phyloP scores from a whole-genome alignment of 2,113 vertebrate species.

The Ibidorhyncha struthersii region DNA sequence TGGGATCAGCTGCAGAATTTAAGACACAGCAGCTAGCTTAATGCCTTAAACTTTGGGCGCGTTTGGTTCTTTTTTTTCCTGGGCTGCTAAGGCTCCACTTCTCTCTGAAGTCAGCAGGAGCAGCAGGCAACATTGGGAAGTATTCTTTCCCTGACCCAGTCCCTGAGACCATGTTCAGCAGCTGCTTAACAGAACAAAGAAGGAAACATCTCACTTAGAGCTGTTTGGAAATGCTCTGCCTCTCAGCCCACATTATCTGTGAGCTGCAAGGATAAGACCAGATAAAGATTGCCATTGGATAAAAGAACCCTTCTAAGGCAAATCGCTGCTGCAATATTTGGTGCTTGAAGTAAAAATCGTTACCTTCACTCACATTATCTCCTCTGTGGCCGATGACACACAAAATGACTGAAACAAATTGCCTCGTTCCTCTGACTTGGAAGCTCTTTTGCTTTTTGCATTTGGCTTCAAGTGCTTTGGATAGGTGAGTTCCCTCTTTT shows the following conservation, averaged over 20 bases:
- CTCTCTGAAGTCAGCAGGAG: not conserved
- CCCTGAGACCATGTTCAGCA: not conserved
- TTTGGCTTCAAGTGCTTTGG: not conserved
- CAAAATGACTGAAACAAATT: not conserved
- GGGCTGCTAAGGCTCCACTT: not conserved
- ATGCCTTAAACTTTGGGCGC: not conserved
- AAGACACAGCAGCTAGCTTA: not conserved
- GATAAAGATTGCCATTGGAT: not conserved
- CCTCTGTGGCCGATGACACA: not conserved
- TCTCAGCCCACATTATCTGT: not conserved
- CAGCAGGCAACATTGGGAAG: not conserved
- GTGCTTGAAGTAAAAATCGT: not conserved
- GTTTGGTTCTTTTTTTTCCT: not conserved
- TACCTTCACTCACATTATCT: not conserved
- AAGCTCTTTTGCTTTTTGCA: not conserved
- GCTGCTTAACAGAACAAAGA: not conserved
- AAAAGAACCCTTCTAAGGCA: not conserved
- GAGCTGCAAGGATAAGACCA: not conserved
- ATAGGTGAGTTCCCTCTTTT: not conserved
- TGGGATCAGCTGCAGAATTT: not conserved
- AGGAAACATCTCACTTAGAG: not conserved
- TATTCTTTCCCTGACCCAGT: not conserved
- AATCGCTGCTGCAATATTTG: not conserved
- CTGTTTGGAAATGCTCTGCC: not conserved
- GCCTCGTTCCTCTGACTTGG: not conserved